phyloP scores from a whole-genome alignment of 2,797 vertebrate species.

The Etheostoma nigrum region DNA sequence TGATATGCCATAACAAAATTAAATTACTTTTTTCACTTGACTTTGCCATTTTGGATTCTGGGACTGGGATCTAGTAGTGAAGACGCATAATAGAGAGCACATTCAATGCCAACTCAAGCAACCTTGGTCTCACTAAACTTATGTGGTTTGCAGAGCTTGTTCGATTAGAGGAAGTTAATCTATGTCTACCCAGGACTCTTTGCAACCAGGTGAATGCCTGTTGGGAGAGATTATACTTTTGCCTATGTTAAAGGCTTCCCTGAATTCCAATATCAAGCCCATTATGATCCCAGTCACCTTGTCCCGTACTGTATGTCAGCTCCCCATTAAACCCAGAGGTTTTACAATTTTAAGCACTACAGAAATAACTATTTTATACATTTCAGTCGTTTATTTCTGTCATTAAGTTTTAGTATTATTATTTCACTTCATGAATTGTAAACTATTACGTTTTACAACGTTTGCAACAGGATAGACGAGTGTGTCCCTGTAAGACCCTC shows the following conservation, averaged over 20 bases:
- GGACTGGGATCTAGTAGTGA: constrained; percentile 36
- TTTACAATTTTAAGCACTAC: constrained; percentile 17
- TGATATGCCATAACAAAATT: constrained; percentile 69
- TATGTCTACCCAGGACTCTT: constrained; percentile 25
- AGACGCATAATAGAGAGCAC: constrained; percentile 50
- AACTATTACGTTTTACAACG: constrained; percentile 41
- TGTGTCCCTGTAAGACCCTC: constrained; percentile 1
- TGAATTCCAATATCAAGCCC: constrained; percentile 32
- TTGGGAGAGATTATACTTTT: constrained; percentile 44
- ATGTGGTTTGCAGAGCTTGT: constrained; percentile 43
- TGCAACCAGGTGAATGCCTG: constrained; percentile 28
- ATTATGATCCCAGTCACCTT: constrained; percentile 20
- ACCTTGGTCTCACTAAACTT: constrained; percentile 34
- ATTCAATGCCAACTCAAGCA: constrained; percentile 43
- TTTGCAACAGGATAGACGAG: constrained; percentile 12
- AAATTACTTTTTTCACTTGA: constrained; percentile 72
- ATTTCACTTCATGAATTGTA: constrained; percentile 44
- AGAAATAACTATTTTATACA: constrained; percentile 26
- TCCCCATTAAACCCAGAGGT: constrained; percentile 31
- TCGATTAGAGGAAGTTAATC: constrained; percentile 41
- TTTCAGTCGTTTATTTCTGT: constrained; percentile 28
- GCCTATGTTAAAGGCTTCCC: constrained; percentile 18
- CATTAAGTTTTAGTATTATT: constrained; percentile 38
- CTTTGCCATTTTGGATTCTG: constrained; percentile 60
- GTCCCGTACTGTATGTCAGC: constrained; percentile 9